These are phyloP conservation scores for Nycteola revayana DNA, from an alignment of 2,888 invertebrate species.

Conservation along the genomic window DNA sequence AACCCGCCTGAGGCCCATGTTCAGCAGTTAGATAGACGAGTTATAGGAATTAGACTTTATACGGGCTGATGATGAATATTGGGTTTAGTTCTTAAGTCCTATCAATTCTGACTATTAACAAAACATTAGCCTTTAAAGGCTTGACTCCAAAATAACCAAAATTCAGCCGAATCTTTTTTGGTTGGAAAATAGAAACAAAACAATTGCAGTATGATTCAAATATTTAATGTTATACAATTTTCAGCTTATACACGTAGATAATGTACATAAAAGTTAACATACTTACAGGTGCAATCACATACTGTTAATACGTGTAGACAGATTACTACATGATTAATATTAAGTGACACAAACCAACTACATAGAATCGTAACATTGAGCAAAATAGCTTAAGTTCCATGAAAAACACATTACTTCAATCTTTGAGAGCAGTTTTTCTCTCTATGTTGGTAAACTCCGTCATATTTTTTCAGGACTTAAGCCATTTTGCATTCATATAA, in stretches of 20 bases:
- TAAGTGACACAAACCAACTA: constrained; percentile 12
- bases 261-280: constrained; percentile 59
- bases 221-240: constrained; percentile 72
- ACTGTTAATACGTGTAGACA: constrained; percentile 10
- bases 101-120: too few species aligned
- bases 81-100: too few species aligned
- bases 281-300: constrained; percentile 40
- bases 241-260: constrained; percentile 58
- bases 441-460: too few species aligned
- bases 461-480: constrained; percentile 12
- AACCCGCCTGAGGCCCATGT: too few species aligned
- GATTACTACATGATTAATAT: constrained; percentile 5
- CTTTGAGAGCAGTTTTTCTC: too few species aligned
- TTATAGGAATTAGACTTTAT: too few species aligned
- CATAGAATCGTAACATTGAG: constrained; percentile 12
- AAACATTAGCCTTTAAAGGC: too few species aligned
- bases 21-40: too few species aligned
- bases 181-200: constrained; percentile 18
- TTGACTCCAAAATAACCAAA: too few species aligned
- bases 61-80: too few species aligned
- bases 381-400: constrained; percentile 18
- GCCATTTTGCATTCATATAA: constrained; percentile 25
- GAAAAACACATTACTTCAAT: too few species aligned
- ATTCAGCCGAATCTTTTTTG: too few species aligned
- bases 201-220: constrained; percentile 40